Conservation (phyloP, 2,888 invertebrate species). For the Gymnosoma rotundatum region DNA sequence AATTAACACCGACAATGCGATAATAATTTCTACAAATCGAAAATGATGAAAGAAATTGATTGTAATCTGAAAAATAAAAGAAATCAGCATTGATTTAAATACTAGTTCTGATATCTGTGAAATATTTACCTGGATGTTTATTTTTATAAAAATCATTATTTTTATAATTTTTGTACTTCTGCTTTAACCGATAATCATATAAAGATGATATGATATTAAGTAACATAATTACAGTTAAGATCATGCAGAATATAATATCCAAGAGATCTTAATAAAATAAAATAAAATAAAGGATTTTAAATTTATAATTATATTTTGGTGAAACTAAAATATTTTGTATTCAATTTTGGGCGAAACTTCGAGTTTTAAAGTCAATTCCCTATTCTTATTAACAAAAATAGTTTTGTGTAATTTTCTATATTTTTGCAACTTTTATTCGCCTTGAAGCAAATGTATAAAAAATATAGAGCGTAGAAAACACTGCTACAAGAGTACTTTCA, state of each 20-base stretch:
- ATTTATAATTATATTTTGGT: no score
- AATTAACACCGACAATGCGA: conserved; percentile 71
- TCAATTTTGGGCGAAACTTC: no score
- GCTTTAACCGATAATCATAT: conserved; percentile 74
- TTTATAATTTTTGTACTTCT: background rate
- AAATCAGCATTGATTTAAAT: background rate
- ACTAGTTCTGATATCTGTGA: background rate
- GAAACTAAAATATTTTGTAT: no score
- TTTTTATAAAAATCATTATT: conserved; percentile 73
- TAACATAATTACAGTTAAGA: conserved; percentile 60
- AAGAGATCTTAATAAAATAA: conserved; percentile 70
- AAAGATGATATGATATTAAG: conserved; percentile 57
- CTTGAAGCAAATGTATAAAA: no score
- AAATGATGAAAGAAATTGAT: conserved; percentile 73
- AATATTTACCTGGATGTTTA: conserved; percentile 63
- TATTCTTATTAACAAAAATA: no score
- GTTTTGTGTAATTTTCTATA: no score
- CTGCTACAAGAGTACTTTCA: no score
- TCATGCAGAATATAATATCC: conserved; percentile 70
- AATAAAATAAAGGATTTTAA: no score
- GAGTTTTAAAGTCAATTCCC: no score
- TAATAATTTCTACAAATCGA: conserved; percentile 78
- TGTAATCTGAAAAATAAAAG: conserved; percentile 18
- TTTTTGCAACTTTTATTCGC: no score
- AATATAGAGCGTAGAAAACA: no score